Percentiles rank a stretch among this genome's conserved stretches.
Conservation (phyloP, 2,113 vertebrate genomes). For the Nyctibius bracteatus region DNA sequence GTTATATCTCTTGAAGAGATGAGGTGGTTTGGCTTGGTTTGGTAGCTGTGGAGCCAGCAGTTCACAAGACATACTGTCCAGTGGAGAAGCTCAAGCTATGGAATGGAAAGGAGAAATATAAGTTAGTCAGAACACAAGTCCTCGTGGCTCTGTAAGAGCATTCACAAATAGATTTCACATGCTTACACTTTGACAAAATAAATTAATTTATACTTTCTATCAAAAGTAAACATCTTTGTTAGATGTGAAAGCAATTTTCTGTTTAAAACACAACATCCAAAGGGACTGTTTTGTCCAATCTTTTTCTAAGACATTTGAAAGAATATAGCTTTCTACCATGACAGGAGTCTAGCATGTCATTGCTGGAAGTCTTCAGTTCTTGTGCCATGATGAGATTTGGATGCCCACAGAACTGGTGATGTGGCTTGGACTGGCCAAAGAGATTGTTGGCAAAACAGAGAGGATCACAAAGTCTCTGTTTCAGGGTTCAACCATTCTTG, state of each 20-base stretch:
- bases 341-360: not conserved
- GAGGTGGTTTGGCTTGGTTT: not conserved
- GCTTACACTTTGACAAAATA: not conserved
- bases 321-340: not conserved
- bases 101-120: not conserved
- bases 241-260: not conserved
- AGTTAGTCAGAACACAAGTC: not conserved
- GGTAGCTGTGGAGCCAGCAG: not conserved
- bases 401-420: not conserved
- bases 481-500: not conserved
- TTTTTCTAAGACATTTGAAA: not conserved
- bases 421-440: not conserved
- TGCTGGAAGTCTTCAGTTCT: not conserved
- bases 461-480: not conserved
- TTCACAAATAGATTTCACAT: not conserved
- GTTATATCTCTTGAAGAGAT: not conserved
- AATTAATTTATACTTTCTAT: not conserved
- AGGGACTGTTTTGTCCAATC: not conserved
- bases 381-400: not conserved
- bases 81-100: not conserved
- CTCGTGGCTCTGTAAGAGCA: not conserved
- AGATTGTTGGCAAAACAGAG: not conserved
- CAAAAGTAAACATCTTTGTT: not conserved
- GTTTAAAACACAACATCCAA: not conserved
- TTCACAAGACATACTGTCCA: not conserved